Evolutionary conservation across 1,140 invertebrate genomes (phyloP).

Genomic region (Dreissena rostriformis): DNA sequence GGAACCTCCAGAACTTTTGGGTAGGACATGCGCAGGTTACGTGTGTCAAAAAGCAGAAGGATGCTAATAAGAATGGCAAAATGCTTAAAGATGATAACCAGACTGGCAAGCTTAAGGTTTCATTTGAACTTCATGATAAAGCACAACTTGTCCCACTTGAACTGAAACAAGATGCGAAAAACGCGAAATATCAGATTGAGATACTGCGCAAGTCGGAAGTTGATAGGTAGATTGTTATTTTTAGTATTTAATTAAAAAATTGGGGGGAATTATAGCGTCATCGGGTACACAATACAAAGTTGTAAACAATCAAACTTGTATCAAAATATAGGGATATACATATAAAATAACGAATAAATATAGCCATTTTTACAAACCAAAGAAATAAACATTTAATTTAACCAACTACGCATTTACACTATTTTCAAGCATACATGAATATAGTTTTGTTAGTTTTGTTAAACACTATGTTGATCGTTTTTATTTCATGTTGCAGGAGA

Average conservation of each 20-base stretch:
- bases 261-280: neutral
- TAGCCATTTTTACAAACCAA: neutral
- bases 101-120: slow-evolving; percentile 4
- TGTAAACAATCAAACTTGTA: neutral
- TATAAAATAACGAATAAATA: neutral
- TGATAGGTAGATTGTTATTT: slow-evolving; percentile 45
- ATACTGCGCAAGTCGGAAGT: slow-evolving; percentile 56
- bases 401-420: neutral
- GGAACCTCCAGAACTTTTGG: slow-evolving; percentile 27
- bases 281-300: neutral
- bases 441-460: neutral
- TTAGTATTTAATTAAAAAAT: neutral
- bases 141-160: slow-evolving; percentile 7
- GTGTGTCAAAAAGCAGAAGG: slow-evolving; percentile 19
- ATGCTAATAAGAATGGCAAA: neutral
- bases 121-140: slow-evolving; percentile 36
- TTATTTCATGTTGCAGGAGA: slow-evolving; percentile 26
- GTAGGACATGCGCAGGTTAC: slow-evolving; percentile 53
- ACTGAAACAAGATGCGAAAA: slow-evolving; percentile 6
- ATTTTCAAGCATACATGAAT: neutral
- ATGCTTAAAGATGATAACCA: neutral
- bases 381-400: neutral
- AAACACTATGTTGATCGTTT: neutral
- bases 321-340: neutral
- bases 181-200: slow-evolving; percentile 31